Evolutionary conservation across 23 tunicate genomes (phyloP).

Genomic region (Ciona savignyi): DNA sequence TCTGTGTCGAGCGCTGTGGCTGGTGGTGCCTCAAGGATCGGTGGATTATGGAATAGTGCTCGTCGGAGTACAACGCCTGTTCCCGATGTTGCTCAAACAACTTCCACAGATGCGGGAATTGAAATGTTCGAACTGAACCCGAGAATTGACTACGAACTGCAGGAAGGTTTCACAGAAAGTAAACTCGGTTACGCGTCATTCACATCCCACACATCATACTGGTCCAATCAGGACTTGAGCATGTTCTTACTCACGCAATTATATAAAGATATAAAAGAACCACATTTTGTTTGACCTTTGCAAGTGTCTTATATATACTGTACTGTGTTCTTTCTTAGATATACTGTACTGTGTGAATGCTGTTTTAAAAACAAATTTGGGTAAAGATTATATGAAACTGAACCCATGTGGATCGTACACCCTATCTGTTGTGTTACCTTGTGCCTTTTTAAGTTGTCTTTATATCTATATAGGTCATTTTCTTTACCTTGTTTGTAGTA

Average conservation of each 20-base stretch:
- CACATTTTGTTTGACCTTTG: no score
- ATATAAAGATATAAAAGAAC: conserved; percentile 1
- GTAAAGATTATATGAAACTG: no score
- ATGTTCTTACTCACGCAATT: conserved; percentile 66
- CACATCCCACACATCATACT: conserved; percentile 90
- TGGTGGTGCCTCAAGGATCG: conserved; percentile 66
- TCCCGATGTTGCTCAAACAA: neutral
- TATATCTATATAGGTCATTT: no score
- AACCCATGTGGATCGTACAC: no score
- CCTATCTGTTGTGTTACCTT: no score
- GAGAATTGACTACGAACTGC: conserved; percentile 75
- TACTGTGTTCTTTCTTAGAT: no score
- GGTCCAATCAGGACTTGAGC: conserved; percentile 83
- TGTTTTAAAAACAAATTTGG: no score
- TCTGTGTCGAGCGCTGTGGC: conserved; percentile 45
- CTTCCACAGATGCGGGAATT: neutral
- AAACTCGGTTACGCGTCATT: conserved; percentile 78
- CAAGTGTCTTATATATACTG: no score
- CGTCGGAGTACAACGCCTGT: conserved; percentile 6
- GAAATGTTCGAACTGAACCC: conserved; percentile 6
- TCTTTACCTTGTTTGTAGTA: no score
- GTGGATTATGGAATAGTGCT: conserved; percentile 55
- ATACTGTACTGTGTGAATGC: no score
- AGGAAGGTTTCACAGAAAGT: conserved; percentile 87
- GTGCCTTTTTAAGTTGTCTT: no score